Evolutionary conservation across 1,140 invertebrate genomes (phyloP).

Genomic region (Dreissena rostriformis): DNA sequence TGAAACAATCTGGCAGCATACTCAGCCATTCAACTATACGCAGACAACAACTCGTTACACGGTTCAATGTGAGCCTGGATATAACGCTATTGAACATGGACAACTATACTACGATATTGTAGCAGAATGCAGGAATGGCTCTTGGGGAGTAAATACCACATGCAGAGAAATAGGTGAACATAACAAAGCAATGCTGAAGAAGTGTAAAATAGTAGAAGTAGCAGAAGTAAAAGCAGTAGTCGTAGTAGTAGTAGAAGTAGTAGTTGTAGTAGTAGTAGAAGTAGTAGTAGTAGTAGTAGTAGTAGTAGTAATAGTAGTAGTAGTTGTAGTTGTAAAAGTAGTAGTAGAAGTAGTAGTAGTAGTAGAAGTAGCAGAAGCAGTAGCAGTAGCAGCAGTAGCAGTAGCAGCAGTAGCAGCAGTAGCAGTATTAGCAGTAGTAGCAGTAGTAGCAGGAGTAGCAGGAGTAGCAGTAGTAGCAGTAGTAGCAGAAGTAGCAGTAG

Average conservation of each 20-base stretch:
- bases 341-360: conserved; percentile 32
- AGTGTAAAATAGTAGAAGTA: not conserved
- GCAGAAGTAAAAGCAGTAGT: not conserved
- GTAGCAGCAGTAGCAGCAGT: not conserved
- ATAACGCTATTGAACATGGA: no score
- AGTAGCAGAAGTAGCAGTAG: conserved; percentile 5
- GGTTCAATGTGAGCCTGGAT: no score
- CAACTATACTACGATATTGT: no score
- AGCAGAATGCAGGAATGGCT: no score
- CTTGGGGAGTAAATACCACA: no score
- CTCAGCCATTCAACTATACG: no score
- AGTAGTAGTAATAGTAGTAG: conserved; percentile 30
- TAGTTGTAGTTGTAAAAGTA: conserved; percentile 48
- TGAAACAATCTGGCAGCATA: no score
- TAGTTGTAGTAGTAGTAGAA: conserved; percentile 7
- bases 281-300: conserved; percentile 17
- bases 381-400: not conserved
- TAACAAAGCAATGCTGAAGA: not conserved
- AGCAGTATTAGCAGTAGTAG: no score
- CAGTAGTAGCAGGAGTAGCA: not conserved
- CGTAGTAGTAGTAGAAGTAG: conserved; percentile 1
- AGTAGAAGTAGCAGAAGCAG: conserved; percentile 19
- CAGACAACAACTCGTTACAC: no score
- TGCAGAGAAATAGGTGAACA: no score
- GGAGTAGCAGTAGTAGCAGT: not conserved